Conservation (phyloP, 2,113 vertebrate species). For the Syngnathus typhle region DNA sequence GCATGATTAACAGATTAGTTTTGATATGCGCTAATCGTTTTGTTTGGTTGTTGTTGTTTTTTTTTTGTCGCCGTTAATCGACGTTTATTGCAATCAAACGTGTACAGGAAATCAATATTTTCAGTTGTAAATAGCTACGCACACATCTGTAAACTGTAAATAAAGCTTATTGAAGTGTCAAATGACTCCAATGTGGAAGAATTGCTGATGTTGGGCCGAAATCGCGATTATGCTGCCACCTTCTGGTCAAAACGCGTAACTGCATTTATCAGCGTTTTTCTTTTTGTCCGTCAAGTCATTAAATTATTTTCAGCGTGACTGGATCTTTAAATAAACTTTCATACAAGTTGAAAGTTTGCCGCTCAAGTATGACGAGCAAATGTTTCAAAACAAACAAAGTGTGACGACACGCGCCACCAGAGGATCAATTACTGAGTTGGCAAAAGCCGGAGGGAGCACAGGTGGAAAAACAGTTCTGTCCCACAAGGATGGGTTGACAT, state of each 20-base stretch:
- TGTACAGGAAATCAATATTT: conserved; percentile 91
- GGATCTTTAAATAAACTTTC: too few species aligned
- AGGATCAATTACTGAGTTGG: background rate
- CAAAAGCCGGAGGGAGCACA: background rate
- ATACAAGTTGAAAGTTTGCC: background rate
- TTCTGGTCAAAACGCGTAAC: background rate
- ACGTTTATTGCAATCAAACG: conserved; percentile 97
- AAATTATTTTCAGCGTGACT: too few species aligned
- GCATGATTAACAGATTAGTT: conserved; percentile 35
- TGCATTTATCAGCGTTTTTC: background rate
- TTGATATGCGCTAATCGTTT: conserved; percentile 73
- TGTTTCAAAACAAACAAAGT: background rate
- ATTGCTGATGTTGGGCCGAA: background rate
- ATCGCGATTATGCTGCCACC: background rate
- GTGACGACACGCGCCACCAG: background rate
- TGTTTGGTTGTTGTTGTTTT: conserved; percentile 54
- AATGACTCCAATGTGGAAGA: background rate
- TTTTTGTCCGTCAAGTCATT: too few species aligned
- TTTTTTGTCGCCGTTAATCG: conserved; percentile 79
- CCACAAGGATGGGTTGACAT: background rate
- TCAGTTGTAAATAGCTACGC: conserved; percentile 94
- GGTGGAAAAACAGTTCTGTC: background rate
- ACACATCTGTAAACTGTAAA: conserved; percentile 95
- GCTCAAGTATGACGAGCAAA: background rate
- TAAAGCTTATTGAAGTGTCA: conserved; percentile 83